These are phyloP conservation scores for Schizopygopsis pylzovi DNA, from an alignment of 2,797 vertebrate genomes.

Conservation along the genomic window DNA sequence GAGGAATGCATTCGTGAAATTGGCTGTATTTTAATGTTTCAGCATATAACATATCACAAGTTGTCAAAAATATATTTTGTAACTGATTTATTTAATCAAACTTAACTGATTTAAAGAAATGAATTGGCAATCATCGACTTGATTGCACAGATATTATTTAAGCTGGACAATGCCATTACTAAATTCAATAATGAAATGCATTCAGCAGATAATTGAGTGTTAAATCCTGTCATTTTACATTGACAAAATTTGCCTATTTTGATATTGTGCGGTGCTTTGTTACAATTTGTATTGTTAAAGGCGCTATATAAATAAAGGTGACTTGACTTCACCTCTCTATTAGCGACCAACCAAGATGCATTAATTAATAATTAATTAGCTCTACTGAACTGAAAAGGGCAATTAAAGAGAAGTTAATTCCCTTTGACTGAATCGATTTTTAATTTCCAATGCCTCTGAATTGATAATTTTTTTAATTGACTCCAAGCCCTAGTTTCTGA, in stretches of 20 bases:
- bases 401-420: neutral
- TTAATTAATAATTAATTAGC: neutral
- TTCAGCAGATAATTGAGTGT: no score
- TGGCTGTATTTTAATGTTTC: neutral
- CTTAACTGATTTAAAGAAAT: neutral
- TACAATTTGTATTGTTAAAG: no score
- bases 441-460: neutral
- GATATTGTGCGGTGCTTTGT: no score
- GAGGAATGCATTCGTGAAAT: neutral
- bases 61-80: neutral
- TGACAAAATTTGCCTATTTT: no score
- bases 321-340: neutral
- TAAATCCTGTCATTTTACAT: no score
- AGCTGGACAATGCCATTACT: no score
- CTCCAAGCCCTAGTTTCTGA: neutral
- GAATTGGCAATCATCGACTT: no score
- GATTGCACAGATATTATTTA: no score
- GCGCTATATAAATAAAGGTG: no score
- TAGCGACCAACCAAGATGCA: neutral
- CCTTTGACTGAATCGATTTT: neutral
- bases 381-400: neutral
- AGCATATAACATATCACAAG: neutral
- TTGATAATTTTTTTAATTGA: neutral
- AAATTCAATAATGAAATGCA: no score
- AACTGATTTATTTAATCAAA: neutral